These are phyloP conservation scores for Tenebrosternarchus preto DNA, from an alignment of 2,113 vertebrate genomes.

Conservation along the genomic window DNA sequence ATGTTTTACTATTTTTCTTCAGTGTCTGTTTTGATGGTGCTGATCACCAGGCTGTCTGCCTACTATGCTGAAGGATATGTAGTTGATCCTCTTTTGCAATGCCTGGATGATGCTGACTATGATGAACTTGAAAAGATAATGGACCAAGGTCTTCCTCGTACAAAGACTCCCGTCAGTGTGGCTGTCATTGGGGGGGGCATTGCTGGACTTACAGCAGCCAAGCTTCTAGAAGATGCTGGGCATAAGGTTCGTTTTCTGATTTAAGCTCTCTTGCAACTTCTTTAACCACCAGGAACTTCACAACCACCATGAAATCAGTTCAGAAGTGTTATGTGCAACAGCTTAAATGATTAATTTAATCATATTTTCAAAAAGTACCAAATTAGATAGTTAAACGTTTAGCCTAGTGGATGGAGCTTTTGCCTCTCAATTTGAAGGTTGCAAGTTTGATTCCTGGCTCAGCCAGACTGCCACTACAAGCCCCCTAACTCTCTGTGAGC, in stretches of 20 bases:
- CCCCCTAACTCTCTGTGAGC: too few relatives aligned
- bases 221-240: constrained; percentile 78
- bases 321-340: too few relatives aligned
- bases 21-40: constrained; percentile 64
- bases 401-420: too few relatives aligned
- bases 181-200: constrained; percentile 79
- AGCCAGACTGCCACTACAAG: too few relatives aligned
- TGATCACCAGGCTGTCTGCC: constrained; percentile 51
- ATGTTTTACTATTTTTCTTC: constrained; percentile 1
- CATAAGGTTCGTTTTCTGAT: constrained; percentile 73
- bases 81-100: constrained; percentile 72
- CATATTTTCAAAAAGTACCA: too few relatives aligned
- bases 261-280: neutral
- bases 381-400: too few relatives aligned
- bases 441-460: too few relatives aligned
- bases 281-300: neutral
- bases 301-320: too few relatives aligned
- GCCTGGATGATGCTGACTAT: constrained; percentile 80
- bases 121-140: constrained; percentile 72
- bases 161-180: constrained; percentile 68
- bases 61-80: constrained; percentile 52
- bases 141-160: constrained; percentile 70
- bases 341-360: too few relatives aligned
- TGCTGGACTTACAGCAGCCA: constrained; percentile 81
- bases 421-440: too few relatives aligned